Evolutionary conservation across 2,797 vertebrate species (phyloP), one percentile per base, ranked within the genome.

Genomic region (Brachymystax lenok): DNA sequence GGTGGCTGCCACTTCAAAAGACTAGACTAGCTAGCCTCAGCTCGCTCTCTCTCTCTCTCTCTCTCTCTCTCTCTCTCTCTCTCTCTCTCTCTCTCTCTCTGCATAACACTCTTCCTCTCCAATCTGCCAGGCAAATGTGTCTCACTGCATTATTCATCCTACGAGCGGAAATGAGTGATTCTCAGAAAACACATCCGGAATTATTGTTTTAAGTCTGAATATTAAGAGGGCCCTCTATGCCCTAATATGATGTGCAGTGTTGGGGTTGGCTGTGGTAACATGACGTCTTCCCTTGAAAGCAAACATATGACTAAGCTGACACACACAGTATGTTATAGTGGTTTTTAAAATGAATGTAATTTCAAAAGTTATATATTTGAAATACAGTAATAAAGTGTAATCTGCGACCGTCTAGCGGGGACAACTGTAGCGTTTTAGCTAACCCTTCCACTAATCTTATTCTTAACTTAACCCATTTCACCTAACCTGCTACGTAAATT

Each of bases 101-200:
- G 40, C 40, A 12, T 4, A 27, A 63, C 10, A 35, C 77, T 76
- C 80, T 80, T 71, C 76, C 13, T 5, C 17, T 87, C 82, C 82
- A 77, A 80, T 85, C 80, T 86, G 76, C 50, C 72, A 79, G 61
- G 67, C 3, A 71, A 88, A 91, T 88, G 80, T 83, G 79, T 83
- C 78, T 86, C 88, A 0, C 79, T 89, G 84, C 81, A 90, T 88
- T 88, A 91, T 90, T 90, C 78, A 91, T 82, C 73, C 17, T 14
- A 50, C 2, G 72, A 79, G 81, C 80, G 79, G 75, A 84, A 87
- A 86, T 79, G 76, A 89, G 77, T 56, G 82, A 79, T 30, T 81
- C 0, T 2, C 77, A 86, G 67, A 78, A 74, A 71, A 67, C 72
- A 71, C 59, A 77, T 84, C 79, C 83, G 69, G 79, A 71, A 85